These are phyloP conservation scores for Cylindroiulus punctatus DNA, from an alignment of 2,888 invertebrate species.

Conservation along the genomic window DNA sequence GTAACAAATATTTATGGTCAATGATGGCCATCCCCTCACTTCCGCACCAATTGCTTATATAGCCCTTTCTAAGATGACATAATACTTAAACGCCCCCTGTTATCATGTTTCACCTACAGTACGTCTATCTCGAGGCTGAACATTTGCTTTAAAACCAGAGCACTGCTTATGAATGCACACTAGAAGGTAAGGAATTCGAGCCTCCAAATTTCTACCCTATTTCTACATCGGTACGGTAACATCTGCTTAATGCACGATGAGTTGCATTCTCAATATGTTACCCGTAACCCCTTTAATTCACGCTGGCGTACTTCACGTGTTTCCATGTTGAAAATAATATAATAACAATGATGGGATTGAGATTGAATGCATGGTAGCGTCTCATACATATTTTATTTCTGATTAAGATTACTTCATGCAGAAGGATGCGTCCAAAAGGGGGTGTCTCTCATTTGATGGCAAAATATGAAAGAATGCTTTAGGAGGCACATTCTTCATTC, in stretches of 20 bases:
- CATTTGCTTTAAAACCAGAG: too few relatives aligned
- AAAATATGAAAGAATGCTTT: constrained; percentile 30
- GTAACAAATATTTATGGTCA: too few relatives aligned
- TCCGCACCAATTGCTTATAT: too few relatives aligned
- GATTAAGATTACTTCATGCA: constrained; percentile 34
- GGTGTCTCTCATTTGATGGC: not conserved
- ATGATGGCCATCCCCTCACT: too few relatives aligned
- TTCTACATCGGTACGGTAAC: not conserved
- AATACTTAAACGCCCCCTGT: too few relatives aligned
- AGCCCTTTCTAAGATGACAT: too few relatives aligned
- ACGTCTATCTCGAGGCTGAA: too few relatives aligned
- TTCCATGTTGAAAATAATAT: constrained; percentile 29
- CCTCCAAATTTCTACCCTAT: not conserved
- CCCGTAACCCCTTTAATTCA: not conserved
- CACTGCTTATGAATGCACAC: too few relatives aligned
- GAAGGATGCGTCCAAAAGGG: constrained; percentile 29
- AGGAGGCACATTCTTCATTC: not conserved
- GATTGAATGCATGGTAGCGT: constrained; percentile 32
- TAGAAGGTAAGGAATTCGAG: not conserved
- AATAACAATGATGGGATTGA: constrained; percentile 29
- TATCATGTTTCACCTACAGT: too few relatives aligned
- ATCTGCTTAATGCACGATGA: not conserved
- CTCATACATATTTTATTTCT: constrained; percentile 42
- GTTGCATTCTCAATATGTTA: not conserved
- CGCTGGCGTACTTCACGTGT: not conserved